Base-by-base conservation (phyloP, 1,140 invertebrate genomes). In the Papilio xuthus region DNA sequence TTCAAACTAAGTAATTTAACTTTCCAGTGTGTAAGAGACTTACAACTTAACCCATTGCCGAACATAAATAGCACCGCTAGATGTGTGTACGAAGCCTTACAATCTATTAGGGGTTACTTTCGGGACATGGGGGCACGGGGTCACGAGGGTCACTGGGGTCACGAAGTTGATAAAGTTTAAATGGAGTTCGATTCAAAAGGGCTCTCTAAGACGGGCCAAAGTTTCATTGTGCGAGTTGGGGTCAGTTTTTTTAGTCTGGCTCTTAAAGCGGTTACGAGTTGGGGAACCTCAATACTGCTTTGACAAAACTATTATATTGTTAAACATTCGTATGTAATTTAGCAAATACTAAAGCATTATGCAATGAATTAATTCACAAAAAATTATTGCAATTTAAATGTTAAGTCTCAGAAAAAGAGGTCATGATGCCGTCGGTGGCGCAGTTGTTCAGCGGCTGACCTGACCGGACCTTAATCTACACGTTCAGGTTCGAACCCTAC, bases 81-180 rank as follows among this genome's bases (percentile, higher is more conserved):
- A 63, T 63, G 26, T 63, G 23, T 60, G 53, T 26, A 63, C 23
- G 15, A 26, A 28, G 60, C 60, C 60, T 28, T 63, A 63, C 23
- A 63, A 63, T 63, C 60, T 26, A 63, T 63, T 63, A 28, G 23
- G 23, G 60, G 60, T 63, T 63, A 63, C 23, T 13, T 60, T 60
- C 23, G n/a, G 56, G 56, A 26, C 23, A 60, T 12, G 56, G 20
- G 56, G 20, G 20, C 15, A 53, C 50, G 50, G 50, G 56, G 56
- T 12, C 56, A 60, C 56, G 20, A 15, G 56, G 56, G 50, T 6
- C 50, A 53, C 18, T 53, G 13, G 44, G 44, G 44, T 47, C 50
- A 53, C 18, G 6, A 20, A 60, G 20, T 60, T 60, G 23, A 23
- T 26, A 26, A 60, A 60, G 56, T 60, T 60, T 60, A 60, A 60